Percentiles rank a stretch among this genome's conserved stretches.
Evolutionary conservation across 2,797 vertebrate species (phyloP).

Genomic region (Tapirus indicus): DNA sequence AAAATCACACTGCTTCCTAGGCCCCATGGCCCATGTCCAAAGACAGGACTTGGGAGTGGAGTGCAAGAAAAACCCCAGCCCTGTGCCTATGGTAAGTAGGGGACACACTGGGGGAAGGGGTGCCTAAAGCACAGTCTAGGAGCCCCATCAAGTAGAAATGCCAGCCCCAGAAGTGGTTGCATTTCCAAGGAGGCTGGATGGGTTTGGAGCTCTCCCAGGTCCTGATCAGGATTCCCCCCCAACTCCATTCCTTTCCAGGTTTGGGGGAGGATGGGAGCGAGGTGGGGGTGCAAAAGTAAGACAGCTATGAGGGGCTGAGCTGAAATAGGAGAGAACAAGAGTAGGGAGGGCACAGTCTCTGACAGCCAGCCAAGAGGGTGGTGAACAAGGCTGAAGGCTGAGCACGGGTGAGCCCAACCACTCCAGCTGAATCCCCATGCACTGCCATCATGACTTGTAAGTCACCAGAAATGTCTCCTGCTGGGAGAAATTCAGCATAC

Average conservation of each 20-base stretch:
- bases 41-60: neutral
- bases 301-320: neutral
- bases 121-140: neutral
- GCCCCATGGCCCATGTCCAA: neutral
- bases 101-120: too few species aligned
- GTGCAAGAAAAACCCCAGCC: neutral
- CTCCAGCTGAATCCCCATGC: neutral
- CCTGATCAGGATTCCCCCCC: neutral
- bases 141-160: neutral
- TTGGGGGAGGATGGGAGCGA: neutral
- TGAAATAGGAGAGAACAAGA: neutral
- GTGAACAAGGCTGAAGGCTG: neutral
- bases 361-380: neutral
- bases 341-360: neutral
- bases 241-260: neutral
- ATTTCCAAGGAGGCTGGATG: neutral
- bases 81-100: neutral
- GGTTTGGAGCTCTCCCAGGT: conserved; percentile 22
- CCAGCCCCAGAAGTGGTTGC: neutral
- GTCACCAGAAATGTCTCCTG: conserved; percentile 44
- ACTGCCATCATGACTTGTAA: neutral
- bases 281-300: neutral
- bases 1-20: neutral
- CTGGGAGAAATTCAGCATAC: conserved; percentile 64
- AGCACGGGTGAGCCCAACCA: neutral